Conservation (phyloP, 1,140 invertebrate species). For the Drosophila littoralis region DNA sequence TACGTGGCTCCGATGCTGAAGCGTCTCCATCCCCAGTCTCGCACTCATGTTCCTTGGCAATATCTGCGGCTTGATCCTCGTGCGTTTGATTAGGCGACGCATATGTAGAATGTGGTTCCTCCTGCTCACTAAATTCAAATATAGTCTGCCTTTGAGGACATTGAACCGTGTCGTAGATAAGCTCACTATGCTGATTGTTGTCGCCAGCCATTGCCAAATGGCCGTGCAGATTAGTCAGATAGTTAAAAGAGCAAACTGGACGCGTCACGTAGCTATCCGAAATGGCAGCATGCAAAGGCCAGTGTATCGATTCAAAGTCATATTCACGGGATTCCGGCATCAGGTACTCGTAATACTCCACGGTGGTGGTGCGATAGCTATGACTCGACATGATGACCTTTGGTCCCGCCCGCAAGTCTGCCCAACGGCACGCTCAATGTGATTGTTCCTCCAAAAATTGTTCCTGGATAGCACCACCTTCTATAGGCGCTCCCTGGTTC, state of each 20-base stretch:
- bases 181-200: background rate
- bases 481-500: slow-evolving; percentile 48
- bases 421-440: background rate
- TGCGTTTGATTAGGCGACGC: too few relatives aligned
- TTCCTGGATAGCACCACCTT: slow-evolving; percentile 2
- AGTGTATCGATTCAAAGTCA: slow-evolving; percentile 9
- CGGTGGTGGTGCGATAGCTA: slow-evolving; percentile 14
- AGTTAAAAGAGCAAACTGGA: slow-evolving; percentile 32
- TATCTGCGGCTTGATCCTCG: background rate
- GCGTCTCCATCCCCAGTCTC: background rate
- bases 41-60: background rate
- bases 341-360: slow-evolving; percentile 49
- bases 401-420: background rate
- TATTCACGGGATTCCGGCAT: slow-evolving; percentile 31
- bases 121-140: background rate
- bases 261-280: slow-evolving; percentile 36
- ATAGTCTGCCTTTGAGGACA: slow-evolving; percentile 7
- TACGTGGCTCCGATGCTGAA: background rate
- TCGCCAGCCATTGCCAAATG: slow-evolving; percentile 32
- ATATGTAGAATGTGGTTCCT: background rate
- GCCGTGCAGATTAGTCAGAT: slow-evolving; percentile 42
- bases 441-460: background rate
- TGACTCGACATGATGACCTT: slow-evolving; percentile 38
- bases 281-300: slow-evolving; percentile 1
- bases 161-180: slow-evolving; percentile 8